These are phyloP conservation scores for Drosophila biarmipes DNA, from an alignment of 1,140 invertebrate genomes.

Conservation along the genomic window DNA sequence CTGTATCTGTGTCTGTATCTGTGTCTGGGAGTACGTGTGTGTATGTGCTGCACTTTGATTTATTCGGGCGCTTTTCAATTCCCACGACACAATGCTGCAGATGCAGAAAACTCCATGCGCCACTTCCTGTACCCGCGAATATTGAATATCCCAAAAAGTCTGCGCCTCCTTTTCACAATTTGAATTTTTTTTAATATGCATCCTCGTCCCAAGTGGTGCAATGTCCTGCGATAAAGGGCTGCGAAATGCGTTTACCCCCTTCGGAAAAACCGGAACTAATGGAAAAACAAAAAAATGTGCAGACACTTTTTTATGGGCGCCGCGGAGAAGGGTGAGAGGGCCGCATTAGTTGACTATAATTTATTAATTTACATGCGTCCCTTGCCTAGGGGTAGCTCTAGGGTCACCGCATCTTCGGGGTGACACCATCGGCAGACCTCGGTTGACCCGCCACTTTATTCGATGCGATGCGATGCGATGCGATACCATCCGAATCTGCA, in stretches of 20 bases:
- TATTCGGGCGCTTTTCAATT: conserved; percentile 63
- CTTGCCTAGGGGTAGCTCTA: conserved; percentile 60
- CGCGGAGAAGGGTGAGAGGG: conserved; percentile 13
- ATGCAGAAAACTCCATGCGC: conserved; percentile 47
- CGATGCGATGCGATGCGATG: conserved; percentile 2
- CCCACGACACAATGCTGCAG: conserved; percentile 60
- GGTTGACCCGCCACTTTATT: conserved; percentile 55
- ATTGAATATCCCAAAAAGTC: conserved; percentile 67
- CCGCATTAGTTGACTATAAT: conserved; percentile 79
- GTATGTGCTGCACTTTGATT: conserved; percentile 68
- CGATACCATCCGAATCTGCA: conserved; percentile 14
- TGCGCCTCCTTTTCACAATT: conserved; percentile 9
- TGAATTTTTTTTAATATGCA: conserved; percentile 65
- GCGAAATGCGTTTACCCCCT: conserved; percentile 72
- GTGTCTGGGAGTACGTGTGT: conserved; percentile 2
- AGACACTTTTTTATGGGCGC: conserved; percentile 74
- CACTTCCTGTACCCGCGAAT: conserved; percentile 80
- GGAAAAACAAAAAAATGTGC: conserved; percentile 58
- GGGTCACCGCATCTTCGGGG: conserved; percentile 75
- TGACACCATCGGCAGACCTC: conserved; percentile 67
- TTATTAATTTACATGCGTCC: conserved; percentile 82
- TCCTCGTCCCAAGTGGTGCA: conserved; percentile 74
- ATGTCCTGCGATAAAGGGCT: conserved; percentile 59
- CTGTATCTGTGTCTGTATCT: conserved; percentile 11
- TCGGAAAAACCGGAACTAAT: conserved; percentile 76